A percentile compares a stretch with the other conserved stretches of the same genome.
phyloP scores from a whole-genome alignment of 2,888 invertebrate species.

The Rhopalosiphum nymphaeae region DNA sequence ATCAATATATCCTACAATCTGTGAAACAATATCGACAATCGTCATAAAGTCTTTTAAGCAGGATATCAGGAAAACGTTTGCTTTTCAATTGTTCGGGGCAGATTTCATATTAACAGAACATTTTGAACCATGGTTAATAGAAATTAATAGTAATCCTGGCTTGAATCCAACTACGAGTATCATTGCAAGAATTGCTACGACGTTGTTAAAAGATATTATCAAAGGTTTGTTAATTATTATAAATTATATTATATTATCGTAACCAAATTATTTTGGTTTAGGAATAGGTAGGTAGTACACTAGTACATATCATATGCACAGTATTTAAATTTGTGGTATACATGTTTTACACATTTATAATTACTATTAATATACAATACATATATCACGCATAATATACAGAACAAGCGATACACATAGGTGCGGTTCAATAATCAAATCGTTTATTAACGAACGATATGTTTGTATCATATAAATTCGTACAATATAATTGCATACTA shows the following conservation, averaged over 20 bases:
- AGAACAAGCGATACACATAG: neutral
- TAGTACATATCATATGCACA: neutral
- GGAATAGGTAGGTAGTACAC: neutral
- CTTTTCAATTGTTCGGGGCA: constrained; percentile 92
- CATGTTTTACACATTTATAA: neutral
- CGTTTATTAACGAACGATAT: too few relatives aligned
- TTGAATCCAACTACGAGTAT: constrained; percentile 84
- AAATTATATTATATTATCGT: neutral
- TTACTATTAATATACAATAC: neutral
- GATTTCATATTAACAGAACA: constrained; percentile 92
- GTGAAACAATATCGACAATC: constrained; percentile 79
- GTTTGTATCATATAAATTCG: neutral
- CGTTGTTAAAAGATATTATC: constrained; percentile 85
- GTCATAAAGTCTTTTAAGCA: constrained; percentile 69
- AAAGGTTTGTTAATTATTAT: constrained; percentile 76
- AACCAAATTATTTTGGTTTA: neutral
- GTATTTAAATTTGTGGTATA: neutral
- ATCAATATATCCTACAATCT: constrained; percentile 87
- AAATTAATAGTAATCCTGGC: constrained; percentile 92
- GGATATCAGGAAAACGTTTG: constrained; percentile 79
- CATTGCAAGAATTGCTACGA: constrained; percentile 85
- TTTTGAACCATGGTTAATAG: constrained; percentile 89
- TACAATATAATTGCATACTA: neutral
- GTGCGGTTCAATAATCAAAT: neutral
- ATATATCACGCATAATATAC: neutral